Conservation (phyloP, 2,888 invertebrate species). For the Thelaira solivaga region DNA sequence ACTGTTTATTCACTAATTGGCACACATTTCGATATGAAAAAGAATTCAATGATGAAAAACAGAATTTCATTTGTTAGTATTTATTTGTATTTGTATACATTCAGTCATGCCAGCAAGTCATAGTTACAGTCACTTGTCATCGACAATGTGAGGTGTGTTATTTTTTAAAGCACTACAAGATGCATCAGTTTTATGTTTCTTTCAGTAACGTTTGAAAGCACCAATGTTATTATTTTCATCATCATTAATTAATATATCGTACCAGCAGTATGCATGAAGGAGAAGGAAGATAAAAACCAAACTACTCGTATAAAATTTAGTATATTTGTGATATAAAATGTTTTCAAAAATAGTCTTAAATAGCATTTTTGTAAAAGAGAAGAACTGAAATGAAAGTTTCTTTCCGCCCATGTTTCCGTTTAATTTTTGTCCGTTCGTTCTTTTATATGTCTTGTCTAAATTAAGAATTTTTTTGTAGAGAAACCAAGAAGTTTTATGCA, state of each 20-base stretch:
- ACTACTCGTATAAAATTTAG: constrained; percentile 12
- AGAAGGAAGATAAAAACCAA: constrained; percentile 30
- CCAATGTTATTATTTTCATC: constrained; percentile 25
- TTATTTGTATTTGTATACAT: neutral
- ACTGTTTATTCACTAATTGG: constrained; percentile 54
- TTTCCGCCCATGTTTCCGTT: no score
- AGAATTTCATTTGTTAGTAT: neutral
- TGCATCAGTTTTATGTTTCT: neutral
- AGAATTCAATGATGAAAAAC: constrained; percentile 23
- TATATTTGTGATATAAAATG: constrained; percentile 25
- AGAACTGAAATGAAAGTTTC: no score
- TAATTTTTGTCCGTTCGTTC: no score
- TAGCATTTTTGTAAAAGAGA: no score
- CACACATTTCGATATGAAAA: constrained; percentile 40
- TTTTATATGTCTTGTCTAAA: no score
- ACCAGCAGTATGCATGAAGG: constrained; percentile 42
- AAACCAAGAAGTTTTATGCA: no score
- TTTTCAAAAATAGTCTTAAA: no score
- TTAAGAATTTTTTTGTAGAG: no score
- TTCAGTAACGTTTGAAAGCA: neutral
- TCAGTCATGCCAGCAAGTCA: no score
- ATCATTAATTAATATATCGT: constrained; percentile 38
- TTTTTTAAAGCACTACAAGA: neutral
- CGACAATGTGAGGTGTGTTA: neutral
- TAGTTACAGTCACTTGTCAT: constrained; percentile 26